A percentile compares a stretch with the other conserved stretches of the same genome.
phyloP scores from a whole-genome alignment of 2,888 invertebrate species.

The Caenorhabditis sp. region DNA sequence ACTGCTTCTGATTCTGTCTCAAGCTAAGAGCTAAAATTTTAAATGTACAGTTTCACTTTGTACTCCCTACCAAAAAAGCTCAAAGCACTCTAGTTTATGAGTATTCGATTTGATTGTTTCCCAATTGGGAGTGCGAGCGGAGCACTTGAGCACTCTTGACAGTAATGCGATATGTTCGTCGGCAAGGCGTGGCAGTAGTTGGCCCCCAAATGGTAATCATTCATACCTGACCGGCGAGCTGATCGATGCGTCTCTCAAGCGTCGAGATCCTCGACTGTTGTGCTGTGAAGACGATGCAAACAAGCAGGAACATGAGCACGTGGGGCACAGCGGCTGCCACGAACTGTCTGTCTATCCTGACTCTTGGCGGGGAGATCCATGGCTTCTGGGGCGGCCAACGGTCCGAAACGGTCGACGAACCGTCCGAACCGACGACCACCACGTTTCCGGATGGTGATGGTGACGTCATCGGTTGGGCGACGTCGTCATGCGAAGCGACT shows the following conservation, averaged over 20 bases:
- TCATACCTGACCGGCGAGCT: constrained; percentile 48
- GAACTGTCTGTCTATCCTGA: constrained; percentile 45
- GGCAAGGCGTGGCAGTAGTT: constrained; percentile 29
- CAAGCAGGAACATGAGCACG: constrained; percentile 46
- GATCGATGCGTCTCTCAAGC: constrained; percentile 51
- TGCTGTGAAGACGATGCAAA: constrained; percentile 52
- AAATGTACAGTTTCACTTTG: too few relatives aligned
- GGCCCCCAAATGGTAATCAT: constrained; percentile 22
- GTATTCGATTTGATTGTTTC: constrained; percentile 13
- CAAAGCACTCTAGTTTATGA: too few relatives aligned
- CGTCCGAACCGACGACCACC: constrained; percentile 52
- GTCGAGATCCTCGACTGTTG: constrained; percentile 45
- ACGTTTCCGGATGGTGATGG: constrained; percentile 49
- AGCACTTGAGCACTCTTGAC: constrained; percentile 37
- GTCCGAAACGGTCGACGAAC: constrained; percentile 29
- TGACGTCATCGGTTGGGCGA: constrained; percentile 42
- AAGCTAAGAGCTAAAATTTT: too few relatives aligned
- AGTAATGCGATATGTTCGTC: constrained; percentile 45
- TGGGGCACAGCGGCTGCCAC: constrained; percentile 40
- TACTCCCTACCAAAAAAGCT: too few relatives aligned
- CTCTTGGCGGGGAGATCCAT: constrained; percentile 42
- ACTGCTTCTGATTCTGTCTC: background rate
- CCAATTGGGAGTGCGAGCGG: constrained; percentile 19
- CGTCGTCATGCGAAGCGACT: constrained; percentile 35
- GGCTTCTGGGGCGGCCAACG: constrained; percentile 53